Conservation (phyloP, 2,113 vertebrate species). For the Chaetura pelagica region DNA sequence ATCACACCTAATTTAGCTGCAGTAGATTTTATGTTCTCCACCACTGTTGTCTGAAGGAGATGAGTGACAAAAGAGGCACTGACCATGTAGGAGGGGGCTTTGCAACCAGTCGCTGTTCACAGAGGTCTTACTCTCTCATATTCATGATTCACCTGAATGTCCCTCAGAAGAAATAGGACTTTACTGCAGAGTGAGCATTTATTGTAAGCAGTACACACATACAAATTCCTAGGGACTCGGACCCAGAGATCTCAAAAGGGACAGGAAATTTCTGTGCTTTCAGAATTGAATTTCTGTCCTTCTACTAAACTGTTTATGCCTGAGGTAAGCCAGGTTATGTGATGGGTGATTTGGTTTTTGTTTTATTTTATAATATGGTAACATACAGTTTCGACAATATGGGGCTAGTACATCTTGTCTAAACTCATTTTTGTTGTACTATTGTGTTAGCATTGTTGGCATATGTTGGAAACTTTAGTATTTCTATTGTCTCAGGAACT, state of each 20-base stretch:
- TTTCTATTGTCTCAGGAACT: background rate
- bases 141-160: background rate
- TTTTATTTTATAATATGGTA: background rate
- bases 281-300: background rate
- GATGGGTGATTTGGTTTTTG: rapidly evolving
- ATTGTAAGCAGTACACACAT: background rate
- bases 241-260: background rate
- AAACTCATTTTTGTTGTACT: background rate
- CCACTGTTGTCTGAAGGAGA: background rate
- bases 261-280: no score
- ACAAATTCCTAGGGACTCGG: background rate
- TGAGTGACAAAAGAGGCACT: background rate
- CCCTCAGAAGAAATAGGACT: background rate
- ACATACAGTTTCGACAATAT: background rate
- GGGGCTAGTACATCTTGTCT: background rate
- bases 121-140: background rate
- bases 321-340: background rate
- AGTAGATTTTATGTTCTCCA: background rate
- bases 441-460: background rate
- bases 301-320: background rate
- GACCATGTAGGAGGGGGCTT: background rate
- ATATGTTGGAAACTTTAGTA: background rate
- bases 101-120: background rate
- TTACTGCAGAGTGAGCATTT: background rate
- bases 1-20: background rate